Base-by-base conservation (phyloP, 2,797 vertebrate genomes). In the Lepilemur ruficaudatus region DNA sequence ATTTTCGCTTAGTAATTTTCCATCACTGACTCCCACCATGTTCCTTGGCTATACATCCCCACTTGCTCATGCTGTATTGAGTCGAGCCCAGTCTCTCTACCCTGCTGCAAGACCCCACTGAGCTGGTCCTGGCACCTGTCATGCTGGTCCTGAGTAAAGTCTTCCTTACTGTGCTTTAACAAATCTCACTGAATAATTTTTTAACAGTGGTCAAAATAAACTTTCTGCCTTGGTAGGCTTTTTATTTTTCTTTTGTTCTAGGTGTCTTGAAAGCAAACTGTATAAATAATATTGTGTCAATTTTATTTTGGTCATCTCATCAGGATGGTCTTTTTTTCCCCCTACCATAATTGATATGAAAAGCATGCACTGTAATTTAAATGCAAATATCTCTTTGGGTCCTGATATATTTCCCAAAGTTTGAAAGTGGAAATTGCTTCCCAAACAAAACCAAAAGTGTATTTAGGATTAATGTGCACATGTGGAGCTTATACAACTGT, bases 351-450 rank as follows among this genome's bases (percentile, higher is more conserved):
- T 93, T 94, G 89, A 94, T 86, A 86, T 95, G 96, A 83, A 78
- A 96, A 96, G 20, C 89, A 91, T 94, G 86, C 57, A 82, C 61
- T 89, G 46, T 89, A 97, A 96, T 96, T 97, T 97, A 97, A 96
- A 97, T 97, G 96, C 92, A 97, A 97, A 96, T 96, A 93, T 95
- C 82, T 95, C 59, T 61, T 95, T 95, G 28, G 52, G 22, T 95
- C n/a, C 69, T 89, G 55, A 82, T 86, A 80, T 30, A 73, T 93
- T 96, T 96, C 32, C 63, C 63, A 55, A 96, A 95, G 61, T 96
- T 97, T 95, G 57, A 84, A 94, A 90, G 86, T 93, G 57, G 92
- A 97, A 96, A 96, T 93, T 96, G 86, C 67, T 95, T 94, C 50
- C 86, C 72, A 96, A 94, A 96, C 86, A 96, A 93, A 96, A 32